phyloP scores from a whole-genome alignment of 2,113 vertebrate genomes.

The Pteronura brasiliensis region DNA sequence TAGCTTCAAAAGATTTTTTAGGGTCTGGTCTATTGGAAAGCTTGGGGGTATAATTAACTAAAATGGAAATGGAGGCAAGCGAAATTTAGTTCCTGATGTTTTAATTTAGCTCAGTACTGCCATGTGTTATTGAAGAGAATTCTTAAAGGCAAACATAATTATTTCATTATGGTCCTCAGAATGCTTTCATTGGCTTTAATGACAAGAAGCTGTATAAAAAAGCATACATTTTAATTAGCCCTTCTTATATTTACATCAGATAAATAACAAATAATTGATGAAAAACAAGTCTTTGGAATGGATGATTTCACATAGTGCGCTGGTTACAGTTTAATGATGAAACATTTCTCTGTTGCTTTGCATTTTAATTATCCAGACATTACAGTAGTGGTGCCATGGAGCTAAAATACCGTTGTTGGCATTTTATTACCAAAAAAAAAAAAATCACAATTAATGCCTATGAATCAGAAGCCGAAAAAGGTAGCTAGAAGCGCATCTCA shows the following conservation, averaged over 20 bases:
- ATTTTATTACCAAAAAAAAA: conserved; percentile 49
- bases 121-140: conserved; percentile 84
- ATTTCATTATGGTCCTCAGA: conserved; percentile 87
- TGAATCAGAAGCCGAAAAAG: conserved; percentile 49
- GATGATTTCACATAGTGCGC: conserved; percentile 79
- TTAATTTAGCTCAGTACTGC: conserved; percentile 86
- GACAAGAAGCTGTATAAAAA: conserved; percentile 81
- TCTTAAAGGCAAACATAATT: conserved; percentile 89
- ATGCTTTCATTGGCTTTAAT: conserved; percentile 85
- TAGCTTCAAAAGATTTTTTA: conserved; percentile 89
- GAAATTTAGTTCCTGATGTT: conserved; percentile 88
- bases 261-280: conserved; percentile 88
- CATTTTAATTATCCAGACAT: conserved; percentile 82
- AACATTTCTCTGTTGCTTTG: conserved; percentile 79
- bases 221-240: conserved; percentile 86
- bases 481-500: not conserved
- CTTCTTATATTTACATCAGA: conserved; percentile 85
- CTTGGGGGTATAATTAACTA: conserved; percentile 91
- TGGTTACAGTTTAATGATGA: conserved; percentile 84
- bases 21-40: conserved; percentile 86
- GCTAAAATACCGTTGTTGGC: conserved; percentile 63
- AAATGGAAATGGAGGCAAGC: conserved; percentile 86
- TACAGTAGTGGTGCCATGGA: conserved; percentile 38
- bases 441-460: conserved; percentile 30
- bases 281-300: conserved; percentile 83